Conservation (phyloP, 2,888 invertebrate genomes). For the Stenotaenia linearis region DNA sequence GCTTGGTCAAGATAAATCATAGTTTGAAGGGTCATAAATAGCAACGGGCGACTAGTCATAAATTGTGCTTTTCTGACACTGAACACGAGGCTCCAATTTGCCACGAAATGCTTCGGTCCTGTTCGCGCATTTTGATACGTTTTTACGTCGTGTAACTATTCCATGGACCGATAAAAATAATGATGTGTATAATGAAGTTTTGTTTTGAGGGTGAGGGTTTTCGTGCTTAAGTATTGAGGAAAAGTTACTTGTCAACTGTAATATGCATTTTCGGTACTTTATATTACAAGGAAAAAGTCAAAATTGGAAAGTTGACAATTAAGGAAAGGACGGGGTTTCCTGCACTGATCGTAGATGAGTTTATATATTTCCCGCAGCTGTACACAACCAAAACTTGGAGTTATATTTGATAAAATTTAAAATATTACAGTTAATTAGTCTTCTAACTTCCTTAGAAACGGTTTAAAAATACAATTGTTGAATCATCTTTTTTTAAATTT, state of each 20-base stretch:
- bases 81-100: slow-evolving; percentile 30
- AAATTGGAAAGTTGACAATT: neutral
- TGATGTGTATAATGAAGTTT: too few species aligned
- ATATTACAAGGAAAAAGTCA: neutral
- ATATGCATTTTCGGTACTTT: neutral
- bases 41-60: neutral
- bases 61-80: slow-evolving; percentile 9
- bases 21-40: slow-evolving; percentile 30
- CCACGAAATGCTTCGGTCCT: slow-evolving; percentile 17
- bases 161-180: neutral
- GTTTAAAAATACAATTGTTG: neutral
- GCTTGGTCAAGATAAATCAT: slow-evolving; percentile 22
- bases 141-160: neutral
- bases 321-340: neutral
- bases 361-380: neutral
- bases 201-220: too few species aligned
- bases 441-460: neutral
- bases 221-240: neutral
- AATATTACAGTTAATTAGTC: neutral
- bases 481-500: neutral
- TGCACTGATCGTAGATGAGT: neutral
- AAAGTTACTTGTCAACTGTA: neutral
- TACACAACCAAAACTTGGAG: neutral
- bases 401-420: neutral
- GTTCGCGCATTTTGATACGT: slow-evolving; percentile 3